Base-by-base conservation (phyloP, 37 sponge, comb jelly and placozoan genomes). In the Chondrilla cf. caribensis region DNA sequence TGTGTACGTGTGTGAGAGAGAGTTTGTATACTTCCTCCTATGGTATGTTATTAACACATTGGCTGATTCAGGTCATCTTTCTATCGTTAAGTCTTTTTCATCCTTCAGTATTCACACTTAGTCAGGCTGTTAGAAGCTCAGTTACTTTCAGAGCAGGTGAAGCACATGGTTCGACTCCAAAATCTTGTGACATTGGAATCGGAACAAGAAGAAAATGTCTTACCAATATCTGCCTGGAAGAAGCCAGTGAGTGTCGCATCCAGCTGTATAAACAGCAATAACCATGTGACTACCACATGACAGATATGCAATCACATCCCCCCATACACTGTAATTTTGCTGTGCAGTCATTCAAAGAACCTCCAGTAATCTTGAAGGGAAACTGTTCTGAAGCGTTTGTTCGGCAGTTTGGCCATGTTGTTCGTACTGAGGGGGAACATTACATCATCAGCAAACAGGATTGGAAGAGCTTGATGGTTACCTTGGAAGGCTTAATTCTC, bases 141-240 rank as follows among this genome's bases (percentile, higher is more conserved):
- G 19, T 26, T 93, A 79, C 57, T 93, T 7, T 76, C 79, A 14
- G 93, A 89, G 36, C 83, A 84, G 60, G 70, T 54, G 51, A 86
- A 81, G 37, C 62, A 70, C 25, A 35, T 93, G 54, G 40, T 70
- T 39, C 79, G 75, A 64, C 79, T 82, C 21, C 78, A 86, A 59
- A 79, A 86, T 47, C 60, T 84, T 22, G 37, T 84, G 59, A 38
- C 89, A 31, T 42, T 44, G 0, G 93, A 93, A 68, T 60, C 80
- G 32, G 79, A 86, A 70, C 89, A 89, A 80, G 93, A 89, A 43
- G 85, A 86, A 70, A 47, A 83, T 31, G 81, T 79, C 19, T 82
- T 93, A 36, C 90, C 90, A 28, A 78, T 93, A 11, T 86, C 89
- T 60, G 81, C 89, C 6, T 93, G 93, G 93, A 89, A 89, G 85